Percentiles rank a stretch among this genome's conserved stretches.
phyloP scores from a whole-genome alignment of 2,113 vertebrate genomes.

The Atlantisia rogersi region DNA sequence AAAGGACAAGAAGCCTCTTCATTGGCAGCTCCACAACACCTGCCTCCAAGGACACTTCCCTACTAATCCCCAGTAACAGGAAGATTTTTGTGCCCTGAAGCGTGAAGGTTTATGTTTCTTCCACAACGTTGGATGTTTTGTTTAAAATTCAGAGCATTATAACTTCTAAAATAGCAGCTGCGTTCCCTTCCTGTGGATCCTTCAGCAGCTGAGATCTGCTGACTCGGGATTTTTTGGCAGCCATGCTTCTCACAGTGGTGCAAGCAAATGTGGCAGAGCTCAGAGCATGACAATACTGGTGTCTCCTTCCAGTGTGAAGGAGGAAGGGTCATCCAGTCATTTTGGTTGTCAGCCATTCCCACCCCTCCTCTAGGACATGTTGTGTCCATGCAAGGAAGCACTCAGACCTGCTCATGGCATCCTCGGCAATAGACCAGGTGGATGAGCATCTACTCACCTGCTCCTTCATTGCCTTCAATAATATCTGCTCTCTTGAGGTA shows the following conservation, averaged over 20 bases:
- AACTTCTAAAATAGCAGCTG: neutral
- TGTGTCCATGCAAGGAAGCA: neutral
- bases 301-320: neutral
- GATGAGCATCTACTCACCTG: neutral
- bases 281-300: neutral
- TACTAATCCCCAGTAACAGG: neutral
- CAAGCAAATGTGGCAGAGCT: neutral
- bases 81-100: neutral
- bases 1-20: neutral
- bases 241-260: neutral
- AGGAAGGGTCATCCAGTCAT: neutral
- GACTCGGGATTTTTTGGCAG: neutral
- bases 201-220: neutral
- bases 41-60: neutral
- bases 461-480: neutral
- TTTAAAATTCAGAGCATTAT: constrained; percentile 18
- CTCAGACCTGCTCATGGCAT: neutral
- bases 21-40: neutral
- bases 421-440: neutral
- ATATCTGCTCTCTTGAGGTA: neutral
- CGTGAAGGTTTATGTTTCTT: constrained; percentile 13
- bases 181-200: neutral
- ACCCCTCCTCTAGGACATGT: neutral
- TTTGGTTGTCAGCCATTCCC: neutral
- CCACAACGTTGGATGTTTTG: neutral